A percentile compares a stretch with the other conserved stretches of the same genome.
Conservation (phyloP, 2,797 vertebrate species). For the Fundulus diaphanus region DNA sequence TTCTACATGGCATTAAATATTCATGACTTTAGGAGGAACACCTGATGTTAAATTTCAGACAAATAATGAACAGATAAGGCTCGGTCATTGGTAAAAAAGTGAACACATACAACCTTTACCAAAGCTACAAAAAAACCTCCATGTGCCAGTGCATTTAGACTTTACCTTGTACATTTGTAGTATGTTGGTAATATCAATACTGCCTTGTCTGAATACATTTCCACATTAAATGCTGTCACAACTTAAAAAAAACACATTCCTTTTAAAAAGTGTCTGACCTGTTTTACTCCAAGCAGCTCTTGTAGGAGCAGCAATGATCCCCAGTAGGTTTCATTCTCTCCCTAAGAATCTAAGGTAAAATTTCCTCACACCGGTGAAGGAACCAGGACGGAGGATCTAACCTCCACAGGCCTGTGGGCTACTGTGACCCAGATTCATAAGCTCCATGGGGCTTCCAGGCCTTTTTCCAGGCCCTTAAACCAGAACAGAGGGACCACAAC, state of each 20-base stretch:
- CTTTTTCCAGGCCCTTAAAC: constrained; percentile 28
- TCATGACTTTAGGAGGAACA: neutral
- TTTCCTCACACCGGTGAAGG: neutral
- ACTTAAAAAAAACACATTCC: neutral
- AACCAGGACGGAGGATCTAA: neutral
- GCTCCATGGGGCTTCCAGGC: constrained; percentile 39
- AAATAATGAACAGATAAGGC: neutral
- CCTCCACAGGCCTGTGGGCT: neutral
- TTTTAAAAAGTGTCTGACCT: neutral
- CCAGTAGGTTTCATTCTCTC: neutral
- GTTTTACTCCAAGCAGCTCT: neutral
- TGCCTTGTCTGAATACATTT: neutral
- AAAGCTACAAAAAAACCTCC: neutral
- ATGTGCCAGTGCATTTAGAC: neutral
- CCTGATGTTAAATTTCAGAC: neutral
- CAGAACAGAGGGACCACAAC: constrained; percentile 24
- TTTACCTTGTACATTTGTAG: neutral
- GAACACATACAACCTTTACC: neutral
- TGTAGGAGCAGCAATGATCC: neutral
- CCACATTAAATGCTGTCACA: neutral
- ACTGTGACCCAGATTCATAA: constrained; percentile 6
- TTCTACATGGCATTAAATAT: neutral
- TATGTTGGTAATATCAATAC: neutral
- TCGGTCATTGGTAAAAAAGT: neutral
- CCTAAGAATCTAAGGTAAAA: neutral